Percentiles rank a stretch among this genome's conserved stretches.
Evolutionary conservation across 1,140 invertebrate genomes (phyloP).

Genomic region (Homarus americanus): DNA sequence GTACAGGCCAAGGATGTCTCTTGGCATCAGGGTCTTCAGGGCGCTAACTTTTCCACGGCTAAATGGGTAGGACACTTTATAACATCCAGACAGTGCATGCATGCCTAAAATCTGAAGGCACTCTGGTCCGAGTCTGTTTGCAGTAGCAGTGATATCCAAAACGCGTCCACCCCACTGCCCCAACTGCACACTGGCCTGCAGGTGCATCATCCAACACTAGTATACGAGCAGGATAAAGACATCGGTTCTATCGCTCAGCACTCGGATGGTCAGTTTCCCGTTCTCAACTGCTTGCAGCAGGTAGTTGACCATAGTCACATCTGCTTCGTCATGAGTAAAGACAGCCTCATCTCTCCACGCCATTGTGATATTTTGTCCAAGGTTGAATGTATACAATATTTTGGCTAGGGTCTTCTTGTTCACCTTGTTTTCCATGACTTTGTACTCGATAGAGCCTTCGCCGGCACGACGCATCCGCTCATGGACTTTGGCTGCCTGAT

Average conservation of each 20-base stretch:
- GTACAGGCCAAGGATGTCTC: neutral
- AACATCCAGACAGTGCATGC: slow-evolving; percentile 23
- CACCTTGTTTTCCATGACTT: slow-evolving; percentile 6
- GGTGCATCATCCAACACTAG: slow-evolving; percentile 22
- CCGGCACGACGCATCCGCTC: slow-evolving; percentile 21
- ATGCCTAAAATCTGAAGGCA: slow-evolving; percentile 33
- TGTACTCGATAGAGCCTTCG: neutral
- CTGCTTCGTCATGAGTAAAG: too few species aligned
- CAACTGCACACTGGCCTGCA: slow-evolving; percentile 4
- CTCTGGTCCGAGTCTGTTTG: slow-evolving; percentile 21
- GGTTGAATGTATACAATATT: slow-evolving; percentile 21
- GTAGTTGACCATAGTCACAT: slow-evolving; percentile 1
- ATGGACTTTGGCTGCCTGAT: slow-evolving; percentile 18
- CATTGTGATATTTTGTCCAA: slow-evolving; percentile 22
- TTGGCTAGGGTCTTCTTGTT: slow-evolving; percentile 1
- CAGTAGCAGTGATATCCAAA: slow-evolving; percentile 19
- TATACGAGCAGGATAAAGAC: slow-evolving; percentile 12
- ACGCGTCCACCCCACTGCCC: neutral
- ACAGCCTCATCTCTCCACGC: neutral
- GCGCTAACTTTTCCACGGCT: neutral
- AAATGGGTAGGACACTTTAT: slow-evolving; percentile 30
- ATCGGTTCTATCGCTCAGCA: slow-evolving; percentile 10
- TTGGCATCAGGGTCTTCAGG: slow-evolving; percentile 20
- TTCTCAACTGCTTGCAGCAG: slow-evolving; percentile 36
- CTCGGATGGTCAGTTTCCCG: neutral